phyloP scores from a whole-genome alignment of 2,797 vertebrate genomes.

The Hirundo rustica region DNA sequence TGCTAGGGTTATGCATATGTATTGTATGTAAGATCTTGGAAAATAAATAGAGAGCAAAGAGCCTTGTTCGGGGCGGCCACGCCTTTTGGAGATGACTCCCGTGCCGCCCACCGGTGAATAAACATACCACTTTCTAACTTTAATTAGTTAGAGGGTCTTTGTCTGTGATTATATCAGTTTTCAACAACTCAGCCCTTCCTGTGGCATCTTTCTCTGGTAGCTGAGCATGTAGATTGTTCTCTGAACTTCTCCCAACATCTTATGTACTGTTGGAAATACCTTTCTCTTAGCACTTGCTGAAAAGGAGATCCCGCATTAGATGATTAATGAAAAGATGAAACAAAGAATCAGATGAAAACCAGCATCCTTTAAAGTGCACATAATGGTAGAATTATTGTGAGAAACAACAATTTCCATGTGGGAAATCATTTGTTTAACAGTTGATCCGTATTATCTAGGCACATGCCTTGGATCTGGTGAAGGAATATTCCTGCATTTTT shows the following conservation, averaged over 20 bases:
- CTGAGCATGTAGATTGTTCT: background rate
- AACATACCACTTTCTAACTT: no score
- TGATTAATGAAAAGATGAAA: background rate
- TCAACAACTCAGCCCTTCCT: background rate
- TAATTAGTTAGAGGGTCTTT: no score
- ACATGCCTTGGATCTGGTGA: background rate
- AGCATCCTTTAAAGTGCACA: background rate
- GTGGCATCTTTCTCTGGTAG: background rate
- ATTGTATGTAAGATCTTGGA: no score
- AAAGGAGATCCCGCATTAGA: background rate
- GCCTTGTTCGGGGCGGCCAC: no score
- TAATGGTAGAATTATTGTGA: background rate
- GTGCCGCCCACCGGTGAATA: no score
- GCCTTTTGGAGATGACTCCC: no score
- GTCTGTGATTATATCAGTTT: no score
- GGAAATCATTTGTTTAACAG: rapidly evolving
- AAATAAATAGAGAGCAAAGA: no score
- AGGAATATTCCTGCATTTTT: background rate
- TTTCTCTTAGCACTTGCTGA: background rate
- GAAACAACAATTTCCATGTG: background rate
- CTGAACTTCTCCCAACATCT: background rate
- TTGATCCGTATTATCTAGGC: background rate
- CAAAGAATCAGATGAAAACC: background rate
- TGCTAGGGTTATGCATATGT: no score
- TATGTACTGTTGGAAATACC: background rate